A percentile compares a stretch with the other conserved stretches of the same genome.
Conservation (phyloP, 2,888 invertebrate genomes). For the Ephialtes manifestator region DNA sequence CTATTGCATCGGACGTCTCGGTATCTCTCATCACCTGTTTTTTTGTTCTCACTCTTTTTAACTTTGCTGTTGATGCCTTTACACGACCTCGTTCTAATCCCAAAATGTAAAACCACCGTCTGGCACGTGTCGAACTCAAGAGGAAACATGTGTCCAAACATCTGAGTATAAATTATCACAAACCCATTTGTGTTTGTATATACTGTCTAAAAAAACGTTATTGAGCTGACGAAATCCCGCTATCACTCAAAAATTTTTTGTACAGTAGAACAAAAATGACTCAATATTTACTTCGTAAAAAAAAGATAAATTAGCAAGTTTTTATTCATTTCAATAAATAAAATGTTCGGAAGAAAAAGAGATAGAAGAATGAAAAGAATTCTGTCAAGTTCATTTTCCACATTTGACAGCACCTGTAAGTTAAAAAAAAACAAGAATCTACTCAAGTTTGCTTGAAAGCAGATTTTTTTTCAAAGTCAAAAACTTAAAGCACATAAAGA, state of each 20-base stretch:
- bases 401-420: neutral
- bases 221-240: neutral
- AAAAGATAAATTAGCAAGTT: neutral
- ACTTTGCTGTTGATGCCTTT: neutral
- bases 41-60: slow-evolving; percentile 6
- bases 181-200: neutral
- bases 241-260: neutral
- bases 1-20: slow-evolving; percentile 27
- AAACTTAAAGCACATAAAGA: no score
- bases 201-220: neutral
- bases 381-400: neutral
- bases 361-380: neutral
- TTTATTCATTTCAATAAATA: neutral
- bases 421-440: no score
- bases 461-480: no score
- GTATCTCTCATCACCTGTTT: neutral
- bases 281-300: neutral
- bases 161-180: slow-evolving; percentile 32
- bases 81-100: slow-evolving; percentile 35
- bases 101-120: slow-evolving; percentile 16
- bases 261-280: neutral
- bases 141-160: slow-evolving; percentile 40
- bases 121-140: slow-evolving; percentile 19
- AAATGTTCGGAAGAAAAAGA: neutral
- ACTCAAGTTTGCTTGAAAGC: no score